phyloP scores from a whole-genome alignment of 2,888 invertebrate genomes.

The Limnephilus auricula region DNA sequence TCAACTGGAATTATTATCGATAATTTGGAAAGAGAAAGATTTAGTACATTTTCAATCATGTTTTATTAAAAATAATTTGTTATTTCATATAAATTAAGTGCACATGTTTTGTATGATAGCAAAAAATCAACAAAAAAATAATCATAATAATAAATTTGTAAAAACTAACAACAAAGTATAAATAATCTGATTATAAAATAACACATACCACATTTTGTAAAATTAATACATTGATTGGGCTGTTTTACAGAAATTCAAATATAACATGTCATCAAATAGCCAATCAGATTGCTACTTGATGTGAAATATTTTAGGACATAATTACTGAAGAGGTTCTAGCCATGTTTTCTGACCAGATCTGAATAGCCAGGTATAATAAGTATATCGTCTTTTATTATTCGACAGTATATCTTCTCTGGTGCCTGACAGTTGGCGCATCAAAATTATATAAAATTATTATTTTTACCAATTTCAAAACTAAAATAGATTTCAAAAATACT shows the following conservation, averaged over 20 bases:
- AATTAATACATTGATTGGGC: neutral
- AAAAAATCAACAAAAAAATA: constrained; percentile 49
- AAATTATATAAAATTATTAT: too few species aligned
- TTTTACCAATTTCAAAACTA: too few species aligned
- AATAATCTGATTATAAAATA: constrained; percentile 36
- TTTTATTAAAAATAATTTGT: constrained; percentile 63
- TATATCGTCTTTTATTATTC: too few species aligned
- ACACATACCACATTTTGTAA: constrained; percentile 26
- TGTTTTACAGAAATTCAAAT: too few species aligned
- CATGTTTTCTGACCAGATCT: neutral
- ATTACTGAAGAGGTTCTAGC: neutral
- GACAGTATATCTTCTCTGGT: too few species aligned
- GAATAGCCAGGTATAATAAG: too few species aligned
- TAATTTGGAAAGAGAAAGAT: neutral
- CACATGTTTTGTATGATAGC: constrained; percentile 30
- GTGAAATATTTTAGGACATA: neutral
- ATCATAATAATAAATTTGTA: neutral
- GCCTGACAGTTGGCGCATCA: too few species aligned
- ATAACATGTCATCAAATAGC: too few species aligned
- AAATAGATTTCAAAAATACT: too few species aligned
- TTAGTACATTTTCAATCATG: constrained; percentile 49
- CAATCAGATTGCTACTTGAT: neutral
- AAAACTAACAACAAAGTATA: constrained; percentile 41
- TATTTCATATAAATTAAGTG: constrained; percentile 58
- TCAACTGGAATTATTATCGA: too few species aligned